These are phyloP conservation scores for Phenacoccus solenopsis DNA, from an alignment of 1,140 invertebrate genomes.

Conservation along the genomic window DNA sequence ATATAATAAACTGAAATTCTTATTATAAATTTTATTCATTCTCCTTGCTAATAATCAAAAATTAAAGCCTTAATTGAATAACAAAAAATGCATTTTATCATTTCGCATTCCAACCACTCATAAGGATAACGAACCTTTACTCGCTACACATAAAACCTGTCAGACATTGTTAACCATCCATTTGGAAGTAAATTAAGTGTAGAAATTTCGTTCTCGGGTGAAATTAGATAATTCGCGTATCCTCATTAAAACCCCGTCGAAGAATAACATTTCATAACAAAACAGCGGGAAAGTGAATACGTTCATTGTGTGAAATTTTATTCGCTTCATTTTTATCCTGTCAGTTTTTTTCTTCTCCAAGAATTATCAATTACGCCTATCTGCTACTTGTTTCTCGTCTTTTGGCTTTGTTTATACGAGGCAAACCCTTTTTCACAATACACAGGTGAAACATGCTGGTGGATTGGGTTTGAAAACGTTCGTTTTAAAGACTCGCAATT, in stretches of 20 bases:
- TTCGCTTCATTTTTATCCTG: slow-evolving; percentile 11
- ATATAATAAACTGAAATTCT: too few relatives aligned
- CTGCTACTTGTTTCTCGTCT: slow-evolving; percentile 6
- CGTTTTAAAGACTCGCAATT: neutral
- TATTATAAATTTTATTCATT: too few relatives aligned
- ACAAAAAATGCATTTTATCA: too few relatives aligned
- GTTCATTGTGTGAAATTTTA: neutral
- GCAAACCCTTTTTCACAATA: neutral
- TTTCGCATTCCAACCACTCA: too few relatives aligned
- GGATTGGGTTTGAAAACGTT: neutral
- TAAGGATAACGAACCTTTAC: too few relatives aligned
- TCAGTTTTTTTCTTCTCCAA: slow-evolving; percentile 9
- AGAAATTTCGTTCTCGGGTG: neutral
- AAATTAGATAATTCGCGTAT: slow-evolving; percentile 10
- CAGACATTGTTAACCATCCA: too few relatives aligned
- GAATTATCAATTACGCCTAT: neutral
- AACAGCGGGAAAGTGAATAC: neutral
- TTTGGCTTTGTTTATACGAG: neutral
- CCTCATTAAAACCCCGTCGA: neutral
- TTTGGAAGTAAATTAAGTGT: neutral
- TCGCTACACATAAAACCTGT: too few relatives aligned
- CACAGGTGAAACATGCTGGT: neutral
- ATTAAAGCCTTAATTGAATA: too few relatives aligned
- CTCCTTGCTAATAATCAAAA: too few relatives aligned
- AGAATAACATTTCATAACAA: neutral